Evolutionary conservation across 2,888 invertebrate genomes (phyloP), one percentile per base, ranked within the genome.

Genomic region (Lasioglossum figueresi): DNA sequence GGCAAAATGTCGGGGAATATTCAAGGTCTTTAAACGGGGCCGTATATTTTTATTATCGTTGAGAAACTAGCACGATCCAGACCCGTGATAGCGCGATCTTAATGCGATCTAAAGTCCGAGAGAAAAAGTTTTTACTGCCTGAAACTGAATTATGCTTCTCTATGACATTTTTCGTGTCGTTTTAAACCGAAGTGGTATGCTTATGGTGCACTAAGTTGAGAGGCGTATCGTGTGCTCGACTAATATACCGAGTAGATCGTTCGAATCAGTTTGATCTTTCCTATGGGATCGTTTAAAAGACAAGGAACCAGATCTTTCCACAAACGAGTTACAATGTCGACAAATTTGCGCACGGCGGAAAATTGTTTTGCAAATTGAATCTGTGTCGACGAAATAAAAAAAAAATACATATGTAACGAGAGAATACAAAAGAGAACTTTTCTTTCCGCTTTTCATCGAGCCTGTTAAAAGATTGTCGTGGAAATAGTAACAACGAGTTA

Each of bases 11-110:
- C 63, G 2, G 63, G 31, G 5, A 16, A 59, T 4, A 63, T 63
- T 63, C 63, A 63, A 63, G 63, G 63, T 63, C 27, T 31, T 63
- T 31, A 31, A 63, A 63, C 63, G 31, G 63, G 63, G 63, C 27
- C 63, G 6, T 63, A 63, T 27, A 63, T 63, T 63, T 31, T 63
- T 16, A 31, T 31, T 27, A 63, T 63, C 27, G 63, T 16, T 31
- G 31, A 31, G 52, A n/a, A 52, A 52, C 52, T 52, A n/a, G 52
- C 52, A 63, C 31, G 63, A 63, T 63, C 6, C 14, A 63, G 31
- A 63, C 5, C 27, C 2, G 6, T 4, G 63, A 63, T 16, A 31
- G 31, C 63, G 63, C 16, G 31, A 16, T 31, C 63, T 63, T 63
- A 63, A 63, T 63, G 63, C n/a, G 31, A 63, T 31, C 31, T 31